phyloP scores from a whole-genome alignment of 2,797 vertebrate genomes.

The Oreochromis grahami region DNA sequence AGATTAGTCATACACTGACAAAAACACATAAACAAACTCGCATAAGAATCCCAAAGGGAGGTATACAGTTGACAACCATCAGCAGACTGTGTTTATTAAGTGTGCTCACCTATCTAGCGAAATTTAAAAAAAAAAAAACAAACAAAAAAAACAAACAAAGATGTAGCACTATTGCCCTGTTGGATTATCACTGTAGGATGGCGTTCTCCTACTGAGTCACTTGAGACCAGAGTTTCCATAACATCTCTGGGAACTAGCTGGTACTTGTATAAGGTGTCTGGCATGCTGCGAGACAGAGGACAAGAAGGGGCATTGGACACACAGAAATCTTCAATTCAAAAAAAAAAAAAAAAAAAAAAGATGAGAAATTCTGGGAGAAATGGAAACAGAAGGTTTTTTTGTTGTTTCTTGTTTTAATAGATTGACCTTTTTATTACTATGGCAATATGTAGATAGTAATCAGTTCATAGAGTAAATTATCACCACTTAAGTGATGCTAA shows the following conservation, averaged over 20 bases:
- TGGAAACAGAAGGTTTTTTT: not conserved
- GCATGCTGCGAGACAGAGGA: conserved; percentile 5
- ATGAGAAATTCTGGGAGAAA: not conserved
- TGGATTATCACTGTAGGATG: not conserved
- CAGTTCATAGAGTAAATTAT: not conserved
- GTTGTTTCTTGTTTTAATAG: not conserved
- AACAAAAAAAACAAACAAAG: not conserved
- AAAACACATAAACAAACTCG: conserved; percentile 30
- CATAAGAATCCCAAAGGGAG: conserved; percentile 49
- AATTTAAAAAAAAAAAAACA: too few species aligned
- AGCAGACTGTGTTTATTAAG: conserved; percentile 18
- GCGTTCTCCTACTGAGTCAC: conserved; percentile 12
- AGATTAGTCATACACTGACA: conserved; percentile 35
- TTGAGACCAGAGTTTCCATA: conserved; percentile 48
- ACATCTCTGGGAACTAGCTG: conserved; percentile 4
- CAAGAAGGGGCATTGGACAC: not conserved
- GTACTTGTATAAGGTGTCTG: conserved; percentile 24
- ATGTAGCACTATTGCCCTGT: not conserved
- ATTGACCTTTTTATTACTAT: not conserved
- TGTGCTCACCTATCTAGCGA: not conserved
- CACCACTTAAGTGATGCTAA: not conserved
- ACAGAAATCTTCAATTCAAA: not conserved
- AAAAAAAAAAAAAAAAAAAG: too few species aligned
- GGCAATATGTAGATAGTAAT: not conserved
- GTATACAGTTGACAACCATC: conserved; percentile 24